Evolutionary conservation across 2,113 vertebrate species (phyloP).

Genomic region (Aldabrachelys gigantea): DNA sequence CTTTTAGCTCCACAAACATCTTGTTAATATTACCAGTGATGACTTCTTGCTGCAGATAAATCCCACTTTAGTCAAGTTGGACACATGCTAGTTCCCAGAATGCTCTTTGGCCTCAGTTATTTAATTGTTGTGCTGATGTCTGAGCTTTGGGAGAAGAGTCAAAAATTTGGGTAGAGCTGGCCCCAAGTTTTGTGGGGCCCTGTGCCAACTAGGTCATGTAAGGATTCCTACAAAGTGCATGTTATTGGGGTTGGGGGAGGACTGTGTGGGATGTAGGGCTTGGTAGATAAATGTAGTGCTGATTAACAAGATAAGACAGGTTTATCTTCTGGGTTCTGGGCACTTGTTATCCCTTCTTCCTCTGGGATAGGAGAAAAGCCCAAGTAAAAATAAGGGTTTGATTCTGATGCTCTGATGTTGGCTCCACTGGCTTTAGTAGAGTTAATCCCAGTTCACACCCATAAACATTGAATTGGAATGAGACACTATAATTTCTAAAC

Average conservation of each 20-base stretch:
- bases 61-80: not conserved
- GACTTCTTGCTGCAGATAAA: not conserved
- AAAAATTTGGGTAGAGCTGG: not conserved
- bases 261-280: not conserved
- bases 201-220: not conserved
- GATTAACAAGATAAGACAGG: not conserved
- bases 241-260: not conserved
- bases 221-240: not conserved
- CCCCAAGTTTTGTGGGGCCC: not conserved
- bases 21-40: conserved; percentile 24
- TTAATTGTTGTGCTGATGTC: not conserved
- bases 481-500: not conserved
- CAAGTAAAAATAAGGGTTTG: not conserved
- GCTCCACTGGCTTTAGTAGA: no score
- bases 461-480: not conserved
- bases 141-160: not conserved
- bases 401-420: not conserved
- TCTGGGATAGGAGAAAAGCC: not conserved
- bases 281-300: not conserved
- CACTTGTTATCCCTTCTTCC: not conserved
- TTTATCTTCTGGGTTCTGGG: not conserved
- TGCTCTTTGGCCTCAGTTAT: not conserved
- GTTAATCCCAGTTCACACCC: not conserved
- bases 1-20: not conserved
- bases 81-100: not conserved